Base-by-base conservation (phyloP, 2,797 vertebrate species). In the Lacerta bilineata region DNA sequence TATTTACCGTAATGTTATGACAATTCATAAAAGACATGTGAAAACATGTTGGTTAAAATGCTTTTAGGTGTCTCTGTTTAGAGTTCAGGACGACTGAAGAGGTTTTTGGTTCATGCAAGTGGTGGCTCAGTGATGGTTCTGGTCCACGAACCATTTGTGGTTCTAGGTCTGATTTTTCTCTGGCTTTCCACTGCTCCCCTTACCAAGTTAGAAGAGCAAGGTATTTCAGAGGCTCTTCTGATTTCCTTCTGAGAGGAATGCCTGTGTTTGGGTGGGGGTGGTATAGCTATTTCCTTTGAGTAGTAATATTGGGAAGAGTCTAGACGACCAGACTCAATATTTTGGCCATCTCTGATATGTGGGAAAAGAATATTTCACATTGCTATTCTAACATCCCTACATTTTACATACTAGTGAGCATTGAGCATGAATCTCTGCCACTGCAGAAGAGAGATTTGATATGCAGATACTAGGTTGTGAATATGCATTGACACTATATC, bases 391-490 rank as follows among this genome's bases (percentile, higher is more conserved):
- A 74, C 72, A 50, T 43, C 46, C 25, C 66, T 83, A 50, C n/a
- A 61, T 29, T 41, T 92, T 84, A 64, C 90, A 68, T 0, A 55
- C 61, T 8, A 89, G 59, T 33, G 75, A 92, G 43, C 0, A 0
- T 93, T 93, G 88, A 92, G 79, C 8, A 77, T 78, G 80, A 69
- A 66, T 90, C 88, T 74, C 84, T 8, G 83, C 79, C 0, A 0
- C 66, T 93, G 91, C 86, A 41, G 82, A 2, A 89, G 86, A 91
- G 88, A 90, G 72, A 79, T 89, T 46, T 94, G 84, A 86, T 84
- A 85, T 46, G 64, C 81, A 94, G 91, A 90, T 85, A 50, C 90
- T 93, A 87, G 93, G 20, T 88, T 91, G 86, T 92, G 93, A 91
- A 87, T 25, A 7, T 89, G 71, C 69, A 89, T 87, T 78, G 78